Evolutionary conservation across 2,113 vertebrate species (phyloP), one percentile per base, ranked within the genome.

Genomic region (Pygoscelis adeliae): DNA sequence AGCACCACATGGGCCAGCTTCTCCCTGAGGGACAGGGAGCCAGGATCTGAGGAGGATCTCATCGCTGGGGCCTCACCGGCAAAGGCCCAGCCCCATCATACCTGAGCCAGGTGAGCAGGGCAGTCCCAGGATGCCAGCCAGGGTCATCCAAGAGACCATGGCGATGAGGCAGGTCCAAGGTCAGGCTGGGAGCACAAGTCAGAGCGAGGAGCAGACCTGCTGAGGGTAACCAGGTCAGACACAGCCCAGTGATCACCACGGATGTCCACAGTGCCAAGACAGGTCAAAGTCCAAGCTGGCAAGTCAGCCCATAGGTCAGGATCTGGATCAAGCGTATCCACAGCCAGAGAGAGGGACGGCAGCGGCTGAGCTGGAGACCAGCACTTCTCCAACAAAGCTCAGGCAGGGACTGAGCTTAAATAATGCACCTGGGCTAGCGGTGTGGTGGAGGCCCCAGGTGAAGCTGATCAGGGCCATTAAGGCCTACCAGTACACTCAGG

Each of bases 351-450:
- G 3, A 0, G 4, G 0, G 27, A 56, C 1, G 0, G 11, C 34
- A 49, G 3, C 6, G 6, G 1, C 40, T 13, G 5, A 81, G 5
- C 58, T 47, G 2, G 10, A 87, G 5, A 80, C 6, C 25, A 66
- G 10, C 40, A 16, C 9, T 15, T 1, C n/a, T n/a, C 13, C 52
- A 63, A 10, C 18, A 49, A 40, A 76, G 15, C 42, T 47, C 22
- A 55, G 9, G 1, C 10, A 46, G 19, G 5, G 17, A 44, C 20
- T 16, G 40, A 73, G 10, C 49, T 87, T 42, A 72, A 77, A 56
- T 11, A 49, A 50, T 2, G 5, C 3, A 36, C 1, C 3, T 11
- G 7, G 13, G 26, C 13, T 10, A 2, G 16, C 7, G 8, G 4
- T 2, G 12, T 18, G 27, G 15, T 61, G 2, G 23, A 61, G 2